These are phyloP conservation scores for Chelonus formosanus DNA, from an alignment of 2,888 invertebrate genomes.

Conservation along the genomic window DNA sequence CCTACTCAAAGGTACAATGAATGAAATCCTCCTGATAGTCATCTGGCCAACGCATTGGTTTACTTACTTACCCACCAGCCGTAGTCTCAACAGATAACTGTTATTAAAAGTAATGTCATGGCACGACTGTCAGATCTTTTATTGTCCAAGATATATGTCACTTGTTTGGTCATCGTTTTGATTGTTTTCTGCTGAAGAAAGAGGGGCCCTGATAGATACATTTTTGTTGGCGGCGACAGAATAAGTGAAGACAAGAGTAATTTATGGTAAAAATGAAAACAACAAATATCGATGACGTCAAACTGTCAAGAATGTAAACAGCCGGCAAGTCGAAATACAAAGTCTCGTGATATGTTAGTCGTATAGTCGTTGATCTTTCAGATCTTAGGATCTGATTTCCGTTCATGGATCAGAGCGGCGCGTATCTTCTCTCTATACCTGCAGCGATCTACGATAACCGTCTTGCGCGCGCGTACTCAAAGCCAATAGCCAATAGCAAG, in stretches of 20 bases:
- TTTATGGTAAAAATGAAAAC: background rate
- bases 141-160: too few species aligned
- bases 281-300: constrained; percentile 12
- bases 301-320: constrained; percentile 4
- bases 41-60: too few species aligned
- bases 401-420: constrained; percentile 28
- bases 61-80: background rate
- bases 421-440: constrained; percentile 22
- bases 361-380: constrained; percentile 21
- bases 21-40: too few species aligned
- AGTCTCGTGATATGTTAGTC: constrained; percentile 23
- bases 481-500: constrained; percentile 25
- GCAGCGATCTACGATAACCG: constrained; percentile 19
- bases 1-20: too few species aligned
- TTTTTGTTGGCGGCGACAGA: constrained; percentile 3
- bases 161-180: too few species aligned
- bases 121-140: background rate
- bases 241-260: constrained; percentile 3
- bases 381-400: constrained; percentile 25
- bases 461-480: constrained; percentile 16
- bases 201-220: background rate
- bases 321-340: constrained; percentile 19
- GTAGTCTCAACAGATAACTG: background rate
- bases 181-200: too few species aligned
- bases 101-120: constrained; percentile 11